Base-by-base conservation (phyloP, 2,797 vertebrate species). In the Anniella stebbinsi region DNA sequence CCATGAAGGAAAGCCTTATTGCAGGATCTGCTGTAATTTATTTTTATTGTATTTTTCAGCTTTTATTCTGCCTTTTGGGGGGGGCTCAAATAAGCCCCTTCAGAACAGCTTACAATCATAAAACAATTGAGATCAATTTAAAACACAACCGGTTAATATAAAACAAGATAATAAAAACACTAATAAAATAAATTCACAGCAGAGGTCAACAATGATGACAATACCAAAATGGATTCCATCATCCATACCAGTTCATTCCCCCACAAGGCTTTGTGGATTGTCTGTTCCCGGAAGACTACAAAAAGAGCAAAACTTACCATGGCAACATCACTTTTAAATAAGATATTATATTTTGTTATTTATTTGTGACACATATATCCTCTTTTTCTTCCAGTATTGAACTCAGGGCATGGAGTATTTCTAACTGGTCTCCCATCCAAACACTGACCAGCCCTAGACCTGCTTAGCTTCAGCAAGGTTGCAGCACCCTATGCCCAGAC, bases 61-160 rank as follows among this genome's bases (percentile, higher is more conserved):
- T n/a, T 84, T 60, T n/a, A 69, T 85, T 80, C 73, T 70, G n/a
- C 48, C 41, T 63, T 85, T 75, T 33, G n/a, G n/a, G n/a, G n/a
- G n/a, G n/a, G 75, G 82, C 75, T 78, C 63, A 12, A 69, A 48
- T 28, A 54, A 28, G 66, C 66, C 75, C 51, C 66, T 63, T 28
- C 48, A 70, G 9, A 51, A 73, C 83, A 77, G 73, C 82, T 78
- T 54, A 41, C n/a, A 25, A 38, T 60, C 28, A 70, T 67, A 85
- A 89, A 89, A 85, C 63, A 70, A 89, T 60, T 85, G 73, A 17
- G 78, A 70, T 89, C 51, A 33, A 85, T 89, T 88, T 66, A 89
- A 70, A 89, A 80, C 36, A 23, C 80, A 57, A 67, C 66, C 77
- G 51, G 8, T 45, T 51, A 63, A 75, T 28, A 63, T 36, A 83